Evolutionary conservation across 2,888 invertebrate genomes (phyloP).

Genomic region (Lithophane ornitopus): DNA sequence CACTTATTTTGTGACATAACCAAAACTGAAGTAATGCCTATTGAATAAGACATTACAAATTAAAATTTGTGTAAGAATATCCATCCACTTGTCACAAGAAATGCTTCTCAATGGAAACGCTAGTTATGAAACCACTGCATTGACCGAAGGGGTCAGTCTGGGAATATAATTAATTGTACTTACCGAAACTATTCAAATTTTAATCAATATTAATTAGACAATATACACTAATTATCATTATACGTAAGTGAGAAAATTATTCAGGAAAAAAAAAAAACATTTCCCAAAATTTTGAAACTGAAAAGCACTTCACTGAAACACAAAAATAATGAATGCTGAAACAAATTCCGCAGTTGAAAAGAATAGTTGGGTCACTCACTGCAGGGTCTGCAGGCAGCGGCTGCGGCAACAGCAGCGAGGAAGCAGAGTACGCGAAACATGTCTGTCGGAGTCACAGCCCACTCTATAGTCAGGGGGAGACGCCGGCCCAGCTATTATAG

Average conservation of each 20-base stretch:
- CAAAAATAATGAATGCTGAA: constrained; percentile 50
- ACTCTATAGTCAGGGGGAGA: constrained; percentile 87
- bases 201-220: constrained; percentile 24
- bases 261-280: background rate
- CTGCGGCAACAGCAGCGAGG: constrained; percentile 80
- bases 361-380: constrained; percentile 81
- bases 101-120: constrained; percentile 27
- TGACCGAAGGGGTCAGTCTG: constrained; percentile 6
- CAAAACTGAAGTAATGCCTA: constrained; percentile 70
- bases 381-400: constrained; percentile 86
- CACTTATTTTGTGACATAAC: constrained; percentile 81
- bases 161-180: constrained; percentile 40
- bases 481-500: constrained; percentile 90
- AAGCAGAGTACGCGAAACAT: constrained; percentile 87
- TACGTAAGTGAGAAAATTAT: background rate
- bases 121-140: constrained; percentile 38
- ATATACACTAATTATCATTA: constrained; percentile 15
- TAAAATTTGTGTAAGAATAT: constrained; percentile 65
- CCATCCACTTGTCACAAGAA: constrained; percentile 42
- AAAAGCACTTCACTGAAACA: constrained; percentile 61
- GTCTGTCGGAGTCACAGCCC: constrained; percentile 85
- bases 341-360: constrained; percentile 39
- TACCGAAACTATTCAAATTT: constrained; percentile 24
- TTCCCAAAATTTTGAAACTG: background rate
- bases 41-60: constrained; percentile 74